phyloP scores from a whole-genome alignment of 2,888 invertebrate species.

The Geotrupes spiniger region DNA sequence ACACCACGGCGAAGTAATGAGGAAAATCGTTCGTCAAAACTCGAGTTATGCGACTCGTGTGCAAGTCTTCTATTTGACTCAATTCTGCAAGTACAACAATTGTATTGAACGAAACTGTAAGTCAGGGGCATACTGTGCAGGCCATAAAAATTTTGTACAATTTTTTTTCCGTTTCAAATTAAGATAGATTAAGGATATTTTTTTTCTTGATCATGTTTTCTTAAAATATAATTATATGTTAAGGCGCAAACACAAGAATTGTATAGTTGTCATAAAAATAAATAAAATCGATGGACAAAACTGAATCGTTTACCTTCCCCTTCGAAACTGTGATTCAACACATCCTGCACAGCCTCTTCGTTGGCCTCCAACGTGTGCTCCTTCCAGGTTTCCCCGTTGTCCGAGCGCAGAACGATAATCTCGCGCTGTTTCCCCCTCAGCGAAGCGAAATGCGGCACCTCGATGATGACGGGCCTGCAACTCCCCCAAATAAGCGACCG shows the following conservation, averaged over 20 bases:
- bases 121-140: too few species aligned
- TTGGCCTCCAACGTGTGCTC: conserved; percentile 87
- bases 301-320: conserved; percentile 61
- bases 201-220: too few species aligned
- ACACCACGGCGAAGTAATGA: conserved; percentile 95
- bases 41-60: conserved; percentile 86
- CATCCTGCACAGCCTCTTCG: conserved; percentile 87
- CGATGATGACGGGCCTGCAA: conserved; percentile 83
- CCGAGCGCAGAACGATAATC: conserved; percentile 92
- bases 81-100: too few species aligned
- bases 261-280: background rate
- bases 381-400: conserved; percentile 98
- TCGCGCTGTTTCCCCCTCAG: conserved; percentile 91
- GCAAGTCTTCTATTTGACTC: conserved; percentile 76
- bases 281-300: background rate
- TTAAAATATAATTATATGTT: background rate
- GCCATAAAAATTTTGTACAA: too few species aligned
- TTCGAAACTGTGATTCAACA: conserved; percentile 89
- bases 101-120: too few species aligned
- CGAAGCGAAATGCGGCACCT: conserved; percentile 97
- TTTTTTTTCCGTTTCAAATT: too few species aligned
- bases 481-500: background rate
- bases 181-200: too few species aligned
- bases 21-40: conserved; percentile 97
- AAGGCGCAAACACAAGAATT: background rate